A percentile compares a stretch with the other conserved stretches of the same genome.
phyloP scores from a whole-genome alignment of 2,888 invertebrate species.

The Oligia fasciuncula region DNA sequence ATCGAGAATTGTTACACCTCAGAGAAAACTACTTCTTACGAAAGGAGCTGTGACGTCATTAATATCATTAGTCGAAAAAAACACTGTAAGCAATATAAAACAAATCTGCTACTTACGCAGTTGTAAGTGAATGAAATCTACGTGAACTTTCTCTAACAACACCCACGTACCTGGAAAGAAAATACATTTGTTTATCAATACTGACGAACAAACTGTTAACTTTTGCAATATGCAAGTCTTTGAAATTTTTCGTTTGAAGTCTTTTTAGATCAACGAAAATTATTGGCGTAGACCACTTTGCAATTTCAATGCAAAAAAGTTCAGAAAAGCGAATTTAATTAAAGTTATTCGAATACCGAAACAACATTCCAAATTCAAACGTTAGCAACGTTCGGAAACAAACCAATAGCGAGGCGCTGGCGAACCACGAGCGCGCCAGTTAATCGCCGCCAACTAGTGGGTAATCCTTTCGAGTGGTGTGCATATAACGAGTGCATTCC shows the following conservation, averaged over 20 bases:
- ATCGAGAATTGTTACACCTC: conserved; percentile 25
- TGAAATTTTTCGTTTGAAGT: neutral
- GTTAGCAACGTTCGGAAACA: conserved; percentile 78
- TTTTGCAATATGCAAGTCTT: conserved; percentile 3
- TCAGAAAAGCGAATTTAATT: conserved; percentile 69
- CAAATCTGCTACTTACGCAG: conserved; percentile 85
- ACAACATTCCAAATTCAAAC: conserved; percentile 77
- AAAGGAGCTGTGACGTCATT: conserved; percentile 37
- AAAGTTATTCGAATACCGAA: conserved; percentile 72
- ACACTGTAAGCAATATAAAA: conserved; percentile 74
- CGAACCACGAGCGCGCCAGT: conserved; percentile 82
- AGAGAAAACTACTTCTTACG: conserved; percentile 18
- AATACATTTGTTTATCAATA: conserved; percentile 63
- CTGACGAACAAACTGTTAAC: conserved; percentile 36
- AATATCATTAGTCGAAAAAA: conserved; percentile 51
- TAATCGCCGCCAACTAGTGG: conserved; percentile 87
- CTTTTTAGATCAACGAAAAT: conserved; percentile 17
- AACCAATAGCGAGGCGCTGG: conserved; percentile 78
- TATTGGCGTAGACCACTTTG: conserved; percentile 1
- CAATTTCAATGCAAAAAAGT: conserved; percentile 51
- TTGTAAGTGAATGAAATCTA: conserved; percentile 80
- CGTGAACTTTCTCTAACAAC: conserved; percentile 83
- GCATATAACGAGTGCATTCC: conserved; percentile 86
- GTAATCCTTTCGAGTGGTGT: conserved; percentile 88
- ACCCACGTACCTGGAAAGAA: conserved; percentile 86